Evolutionary conservation across 2,113 vertebrate genomes (phyloP), one percentile per base, ranked within the genome.

Genomic region (pig (Sus scrofa)): DNA sequence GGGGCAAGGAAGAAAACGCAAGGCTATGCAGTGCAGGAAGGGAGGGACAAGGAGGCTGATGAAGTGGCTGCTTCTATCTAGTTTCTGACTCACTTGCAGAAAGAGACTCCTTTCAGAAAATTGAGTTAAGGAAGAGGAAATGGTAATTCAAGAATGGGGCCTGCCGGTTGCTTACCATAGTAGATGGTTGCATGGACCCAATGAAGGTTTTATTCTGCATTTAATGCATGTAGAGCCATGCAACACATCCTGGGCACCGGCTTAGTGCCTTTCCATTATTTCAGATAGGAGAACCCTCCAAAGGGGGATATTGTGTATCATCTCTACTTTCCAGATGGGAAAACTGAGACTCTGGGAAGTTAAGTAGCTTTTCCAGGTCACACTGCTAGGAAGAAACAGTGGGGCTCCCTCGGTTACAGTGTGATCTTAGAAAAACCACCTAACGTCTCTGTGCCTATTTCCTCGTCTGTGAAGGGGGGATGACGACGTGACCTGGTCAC

Each of bases 201-300:
- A 6, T 7, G 39, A 84, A 24, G 44, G 26, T 78, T 92, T 50
- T 54, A 6, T 27, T 92, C 70, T 70, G n/a, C 78, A 20, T 44
- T 63, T 39, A 19, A 14, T 34, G 37, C 26, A 10, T 12, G 7
- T 22, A 20, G 39, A 70, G 15, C 20, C 54, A n/a, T n/a, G n/a
- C n/a, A 52, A 6, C 19, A 7, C 3, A 0, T 27, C 7, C 34
- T 10, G 0, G 84, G 18, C 10, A 2, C 39, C 34, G 15, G 52
- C 68, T 20, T 16, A 8, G 9, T 32, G 60, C 62, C 44, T 83
- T 34, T 63, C 11, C 63, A 13, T 54, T 63, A 14, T 19, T 44
- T 81, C 19, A 63, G 44, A 77, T 24, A 24, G 92, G 13, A 16
- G 27, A 86, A 24, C 58, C 62, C 70, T 60, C 34, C 7, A 22